phyloP scores from a whole-genome alignment of 2,797 vertebrate genomes.

The Chrysocyon brachyurus region DNA sequence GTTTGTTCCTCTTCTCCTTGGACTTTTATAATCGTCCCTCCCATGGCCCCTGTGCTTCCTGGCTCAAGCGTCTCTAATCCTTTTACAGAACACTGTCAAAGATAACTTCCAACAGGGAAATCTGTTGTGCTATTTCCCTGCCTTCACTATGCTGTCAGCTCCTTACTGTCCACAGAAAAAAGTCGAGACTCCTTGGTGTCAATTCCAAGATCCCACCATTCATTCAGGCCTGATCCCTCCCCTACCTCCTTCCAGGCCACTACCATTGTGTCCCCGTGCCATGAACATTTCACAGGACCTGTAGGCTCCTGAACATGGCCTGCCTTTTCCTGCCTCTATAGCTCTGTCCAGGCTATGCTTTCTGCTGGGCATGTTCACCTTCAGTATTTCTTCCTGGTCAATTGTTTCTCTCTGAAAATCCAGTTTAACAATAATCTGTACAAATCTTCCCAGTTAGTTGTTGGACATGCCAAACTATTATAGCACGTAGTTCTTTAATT shows the following conservation, averaged over 20 bases:
- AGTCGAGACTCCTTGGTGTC: background rate
- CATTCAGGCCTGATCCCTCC: background rate
- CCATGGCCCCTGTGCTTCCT: background rate
- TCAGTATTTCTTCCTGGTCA: background rate
- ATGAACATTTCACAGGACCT: background rate
- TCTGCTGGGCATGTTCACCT: background rate
- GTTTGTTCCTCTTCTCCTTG: background rate
- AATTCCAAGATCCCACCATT: background rate
- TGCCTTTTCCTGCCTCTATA: background rate
- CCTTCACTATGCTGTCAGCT: slow-evolving; percentile 6
- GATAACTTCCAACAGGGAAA: background rate
- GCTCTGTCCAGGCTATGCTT: background rate
- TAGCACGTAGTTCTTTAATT: background rate
- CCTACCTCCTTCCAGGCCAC: background rate
- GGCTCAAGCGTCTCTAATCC: background rate
- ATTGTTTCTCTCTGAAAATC: background rate
- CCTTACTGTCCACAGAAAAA: background rate
- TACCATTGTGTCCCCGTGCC: background rate
- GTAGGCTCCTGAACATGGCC: background rate
- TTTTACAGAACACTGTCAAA: background rate
- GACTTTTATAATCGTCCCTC: background rate
- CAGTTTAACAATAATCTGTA: background rate
- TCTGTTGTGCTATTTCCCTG: background rate
- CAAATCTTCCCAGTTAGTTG: background rate
- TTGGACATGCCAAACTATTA: background rate